Conservation (phyloP, 2,113 vertebrate species). For the Larimichthys polyactis region DNA sequence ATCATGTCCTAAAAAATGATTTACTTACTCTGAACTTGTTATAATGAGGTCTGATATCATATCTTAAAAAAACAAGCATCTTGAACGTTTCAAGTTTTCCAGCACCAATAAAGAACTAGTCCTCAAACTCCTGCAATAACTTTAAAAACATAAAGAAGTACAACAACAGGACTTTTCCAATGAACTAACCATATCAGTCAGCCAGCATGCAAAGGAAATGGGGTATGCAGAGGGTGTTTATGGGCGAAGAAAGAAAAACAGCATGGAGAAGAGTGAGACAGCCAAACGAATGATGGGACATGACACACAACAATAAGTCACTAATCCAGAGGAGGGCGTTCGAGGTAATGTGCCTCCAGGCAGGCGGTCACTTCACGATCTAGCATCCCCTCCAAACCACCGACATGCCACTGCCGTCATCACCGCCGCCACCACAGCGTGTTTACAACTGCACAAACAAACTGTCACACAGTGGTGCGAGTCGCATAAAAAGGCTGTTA, state of each 20-base stretch:
- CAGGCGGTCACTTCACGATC: slow-evolving; percentile 31
- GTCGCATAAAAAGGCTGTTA: slow-evolving; percentile 34
- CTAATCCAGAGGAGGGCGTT: slow-evolving; percentile 54
- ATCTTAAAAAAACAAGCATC: neutral
- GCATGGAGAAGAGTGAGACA: slow-evolving; percentile 23
- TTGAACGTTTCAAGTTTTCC: neutral
- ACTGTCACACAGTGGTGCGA: slow-evolving; percentile 48
- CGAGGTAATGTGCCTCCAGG: slow-evolving; percentile 54
- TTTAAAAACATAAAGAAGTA: neutral
- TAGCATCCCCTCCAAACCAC: slow-evolving; percentile 40
- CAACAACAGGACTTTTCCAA: neutral
- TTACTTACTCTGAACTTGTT: neutral
- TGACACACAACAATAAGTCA: slow-evolving; percentile 57
- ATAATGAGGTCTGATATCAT: neutral
- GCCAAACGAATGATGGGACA: slow-evolving; percentile 58
- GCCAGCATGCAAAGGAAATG: neutral
- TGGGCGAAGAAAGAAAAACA: slow-evolving; percentile 20
- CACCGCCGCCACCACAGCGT: slow-evolving; percentile 43
- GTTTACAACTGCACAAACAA: slow-evolving; percentile 71
- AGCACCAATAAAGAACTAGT: too few relatives aligned
- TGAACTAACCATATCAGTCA: neutral
- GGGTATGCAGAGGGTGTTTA: slow-evolving; percentile 15
- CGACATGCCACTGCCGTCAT: slow-evolving; percentile 27
- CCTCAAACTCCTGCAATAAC: neutral
- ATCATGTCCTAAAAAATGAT: neutral